Percentiles rank a stretch among this genome's conserved stretches.
Conservation (phyloP, 2,888 invertebrate genomes). For the Drosophila kuntzei region DNA sequence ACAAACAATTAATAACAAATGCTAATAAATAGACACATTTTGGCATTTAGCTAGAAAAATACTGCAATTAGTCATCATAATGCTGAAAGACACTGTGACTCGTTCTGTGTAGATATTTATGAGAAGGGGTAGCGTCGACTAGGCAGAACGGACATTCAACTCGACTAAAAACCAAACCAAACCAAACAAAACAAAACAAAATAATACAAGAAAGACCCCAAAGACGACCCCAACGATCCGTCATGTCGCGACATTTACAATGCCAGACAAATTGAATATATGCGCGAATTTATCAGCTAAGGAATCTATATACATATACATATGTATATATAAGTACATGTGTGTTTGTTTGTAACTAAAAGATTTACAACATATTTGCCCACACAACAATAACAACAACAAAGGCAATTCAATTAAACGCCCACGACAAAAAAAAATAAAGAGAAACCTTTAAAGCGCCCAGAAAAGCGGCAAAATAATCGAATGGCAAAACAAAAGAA, state of each 20-base stretch:
- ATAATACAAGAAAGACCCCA: constrained; percentile 21
- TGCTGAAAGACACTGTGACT: constrained; percentile 21
- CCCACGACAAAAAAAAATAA: constrained; percentile 60
- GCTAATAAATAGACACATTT: constrained; percentile 68
- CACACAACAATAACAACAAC: constrained; percentile 50
- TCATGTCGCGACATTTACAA: constrained; percentile 76
- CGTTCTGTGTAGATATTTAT: constrained; percentile 8
- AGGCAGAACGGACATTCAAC: constrained; percentile 68
- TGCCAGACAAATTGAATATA: constrained; percentile 71
- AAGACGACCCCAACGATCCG: constrained; percentile 72
- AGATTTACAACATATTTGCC: constrained; percentile 72
- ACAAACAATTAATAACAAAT: constrained; percentile 52
- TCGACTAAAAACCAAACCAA: no score
- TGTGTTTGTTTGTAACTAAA: constrained; percentile 26
- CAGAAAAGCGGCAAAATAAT: constrained; percentile 58
- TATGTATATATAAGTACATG: no score
- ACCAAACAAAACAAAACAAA: background rate
- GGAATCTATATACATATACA: constrained; percentile 42
- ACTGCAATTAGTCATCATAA: constrained; percentile 74
- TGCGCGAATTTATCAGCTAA: constrained; percentile 61
- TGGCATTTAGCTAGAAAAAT: constrained; percentile 73
- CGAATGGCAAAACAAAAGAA: constrained; percentile 77
- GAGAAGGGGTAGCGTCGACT: constrained; percentile 21
- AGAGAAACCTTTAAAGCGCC: constrained; percentile 67
- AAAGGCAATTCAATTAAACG: constrained; percentile 81